Base-by-base conservation (phyloP, 2,888 invertebrate genomes). In the Panorpa germanica region DNA sequence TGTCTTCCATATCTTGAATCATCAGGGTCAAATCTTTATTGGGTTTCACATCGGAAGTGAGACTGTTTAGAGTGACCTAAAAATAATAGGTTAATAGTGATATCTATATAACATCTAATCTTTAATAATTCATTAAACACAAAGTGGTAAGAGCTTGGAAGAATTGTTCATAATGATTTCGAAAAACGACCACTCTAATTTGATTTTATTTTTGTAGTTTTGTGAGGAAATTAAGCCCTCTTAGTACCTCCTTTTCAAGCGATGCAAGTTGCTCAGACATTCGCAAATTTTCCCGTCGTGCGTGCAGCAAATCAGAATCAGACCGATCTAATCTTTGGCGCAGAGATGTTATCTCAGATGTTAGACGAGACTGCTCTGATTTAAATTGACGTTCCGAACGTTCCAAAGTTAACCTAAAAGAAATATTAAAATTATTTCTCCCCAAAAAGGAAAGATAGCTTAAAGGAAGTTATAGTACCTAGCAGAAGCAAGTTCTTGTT, bases 231-330 rank as follows among this genome's bases (percentile, higher is more conserved):
- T 9, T 11, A 20, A 6, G 12, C 10, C 4, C 13, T 10, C 27
- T 16, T 12, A 35, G 33, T 47, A 81, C 82, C 67, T 83, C 82
- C 53, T 81, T 78, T 45, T 85, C 82, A 39, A 82, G 52, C 32
- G 67, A 70, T 4, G 80, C 66, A 19, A 83, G 70, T 45, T 80
- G 78, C 46, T 83, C 83, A 9, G 68, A 65, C 7, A 83, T 59
- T 25, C 81, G 65, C 19, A 82, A 55, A 43, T 82, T 80, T 47
- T 83, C 81, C 7, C 82, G 63, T 25, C 81, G 67, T 11, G 78
- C 73, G 43, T 82, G 81, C 18, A 82, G 64, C 35, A 82, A 46
- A 45, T 83, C 83, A 0, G 76, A 75, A 48, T 85, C 83, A 10
- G 77, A 73, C 31, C 82, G 60, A 46, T 83, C 82, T 41, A 82